A percentile compares a stretch with the other conserved stretches of the same genome.
phyloP scores from a whole-genome alignment of 2,797 vertebrate genomes.

The Zonotrichia albicollis region DNA sequence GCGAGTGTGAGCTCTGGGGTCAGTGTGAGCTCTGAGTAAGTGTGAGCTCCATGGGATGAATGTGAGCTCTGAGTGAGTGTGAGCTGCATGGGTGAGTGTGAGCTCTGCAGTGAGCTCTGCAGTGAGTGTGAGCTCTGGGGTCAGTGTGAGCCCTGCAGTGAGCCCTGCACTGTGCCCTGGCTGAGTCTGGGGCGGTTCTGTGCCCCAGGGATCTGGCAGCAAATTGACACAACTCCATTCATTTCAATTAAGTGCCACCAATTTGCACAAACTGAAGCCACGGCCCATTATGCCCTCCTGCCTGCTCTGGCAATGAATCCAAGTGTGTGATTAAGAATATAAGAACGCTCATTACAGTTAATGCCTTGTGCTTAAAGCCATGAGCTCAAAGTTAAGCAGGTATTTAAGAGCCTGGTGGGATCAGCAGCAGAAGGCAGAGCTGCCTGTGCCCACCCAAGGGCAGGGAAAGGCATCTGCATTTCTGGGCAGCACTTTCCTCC shows the following conservation, averaged over 20 bases:
- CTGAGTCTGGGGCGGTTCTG: neutral
- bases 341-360: neutral
- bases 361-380: neutral
- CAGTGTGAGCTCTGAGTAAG: neutral
- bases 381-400: neutral
- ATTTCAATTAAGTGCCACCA: neutral
- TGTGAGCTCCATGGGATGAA: neutral
- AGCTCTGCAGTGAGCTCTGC: neutral
- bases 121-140: no score
- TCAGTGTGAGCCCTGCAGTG: neutral
- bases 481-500: neutral
- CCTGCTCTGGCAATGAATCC: neutral
- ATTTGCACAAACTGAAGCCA: neutral
- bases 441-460: neutral
- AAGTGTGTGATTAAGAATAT: constrained; percentile 16
- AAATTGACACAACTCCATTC: neutral
- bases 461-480: neutral
- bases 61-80: neutral
- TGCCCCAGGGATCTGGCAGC: neutral
- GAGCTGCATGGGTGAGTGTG: neutral
- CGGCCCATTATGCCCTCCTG: neutral
- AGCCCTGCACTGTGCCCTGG: neutral
- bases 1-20: neutral
- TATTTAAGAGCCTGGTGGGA: neutral
- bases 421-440: neutral